These are phyloP conservation scores for Actenoides lindsayi DNA, from an alignment of 2,113 vertebrate genomes.

Conservation along the genomic window DNA sequence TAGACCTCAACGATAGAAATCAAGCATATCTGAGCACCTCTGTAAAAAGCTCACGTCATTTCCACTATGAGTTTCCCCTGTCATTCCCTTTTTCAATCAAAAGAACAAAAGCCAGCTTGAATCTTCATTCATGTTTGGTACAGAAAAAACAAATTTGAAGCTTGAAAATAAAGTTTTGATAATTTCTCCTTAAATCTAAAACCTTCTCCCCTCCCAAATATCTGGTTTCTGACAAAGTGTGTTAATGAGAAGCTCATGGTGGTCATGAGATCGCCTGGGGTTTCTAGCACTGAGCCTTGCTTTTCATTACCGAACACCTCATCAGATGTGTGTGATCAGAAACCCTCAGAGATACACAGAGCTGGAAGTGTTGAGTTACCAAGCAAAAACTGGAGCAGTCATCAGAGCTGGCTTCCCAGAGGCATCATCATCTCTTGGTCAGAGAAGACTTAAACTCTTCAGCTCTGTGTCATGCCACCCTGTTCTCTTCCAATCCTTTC, in stretches of 20 bases:
- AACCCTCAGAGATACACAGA: not conserved
- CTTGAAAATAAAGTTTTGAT: not conserved
- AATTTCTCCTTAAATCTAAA: not conserved
- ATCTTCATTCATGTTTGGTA: not conserved
- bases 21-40: not conserved
- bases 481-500: not conserved
- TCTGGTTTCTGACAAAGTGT: not conserved
- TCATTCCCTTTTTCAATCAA: conserved; percentile 1
- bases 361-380: not conserved
- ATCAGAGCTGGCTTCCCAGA: not conserved
- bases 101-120: conserved; percentile 13
- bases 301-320: not conserved
- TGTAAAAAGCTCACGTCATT: not conserved
- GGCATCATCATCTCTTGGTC: not conserved
- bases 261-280: not conserved
- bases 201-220: not conserved
- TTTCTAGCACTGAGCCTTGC: not conserved
- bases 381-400: not conserved
- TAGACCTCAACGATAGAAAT: not conserved
- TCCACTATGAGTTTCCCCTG: not conserved
- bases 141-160: not conserved
- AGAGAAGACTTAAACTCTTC: not conserved
- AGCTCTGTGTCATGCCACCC: not conserved
- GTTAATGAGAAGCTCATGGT: not conserved
- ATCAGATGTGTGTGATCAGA: not conserved